A percentile compares a stretch with the other conserved stretches of the same genome.
Conservation (phyloP, 2,113 vertebrate genomes). For the Lasiurus cinereus region DNA sequence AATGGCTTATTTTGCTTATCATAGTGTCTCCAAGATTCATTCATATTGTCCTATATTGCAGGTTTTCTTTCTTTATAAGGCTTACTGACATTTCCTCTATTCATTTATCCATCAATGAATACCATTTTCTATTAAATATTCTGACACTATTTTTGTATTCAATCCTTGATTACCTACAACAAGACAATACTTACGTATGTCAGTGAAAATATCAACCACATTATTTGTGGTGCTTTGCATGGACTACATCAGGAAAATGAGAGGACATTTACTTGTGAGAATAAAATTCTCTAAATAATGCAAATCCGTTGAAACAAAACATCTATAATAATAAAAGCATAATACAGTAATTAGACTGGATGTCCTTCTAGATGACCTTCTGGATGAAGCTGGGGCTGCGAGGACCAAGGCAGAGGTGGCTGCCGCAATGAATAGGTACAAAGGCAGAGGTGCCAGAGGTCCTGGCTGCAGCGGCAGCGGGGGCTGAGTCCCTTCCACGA, state of each 20-base stretch:
- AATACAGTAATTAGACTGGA: too few relatives aligned
- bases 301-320: constrained; percentile 4
- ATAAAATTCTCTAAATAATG: not conserved
- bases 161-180: not conserved
- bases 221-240: not conserved
- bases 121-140: not conserved
- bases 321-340: not conserved
- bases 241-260: not conserved
- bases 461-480: too few relatives aligned
- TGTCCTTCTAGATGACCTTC: too few relatives aligned
- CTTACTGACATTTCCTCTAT: too few relatives aligned
- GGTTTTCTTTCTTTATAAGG: too few relatives aligned
- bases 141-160: not conserved
- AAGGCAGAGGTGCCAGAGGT: too few relatives aligned
- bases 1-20: too few relatives aligned
- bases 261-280: not conserved
- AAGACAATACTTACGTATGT: not conserved
- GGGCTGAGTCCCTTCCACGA: too few relatives aligned
- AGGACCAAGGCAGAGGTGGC: too few relatives aligned
- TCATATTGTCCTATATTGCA: too few relatives aligned
- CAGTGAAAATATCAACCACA: not conserved
- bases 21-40: too few relatives aligned
- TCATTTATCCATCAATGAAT: not conserved
- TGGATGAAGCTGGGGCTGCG: too few relatives aligned
- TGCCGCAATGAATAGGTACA: fast-evolving